A percentile compares a stretch with the other conserved stretches of the same genome.
Evolutionary conservation across 2,113 vertebrate species (phyloP).

Genomic region (Australoheros scitulus): DNA sequence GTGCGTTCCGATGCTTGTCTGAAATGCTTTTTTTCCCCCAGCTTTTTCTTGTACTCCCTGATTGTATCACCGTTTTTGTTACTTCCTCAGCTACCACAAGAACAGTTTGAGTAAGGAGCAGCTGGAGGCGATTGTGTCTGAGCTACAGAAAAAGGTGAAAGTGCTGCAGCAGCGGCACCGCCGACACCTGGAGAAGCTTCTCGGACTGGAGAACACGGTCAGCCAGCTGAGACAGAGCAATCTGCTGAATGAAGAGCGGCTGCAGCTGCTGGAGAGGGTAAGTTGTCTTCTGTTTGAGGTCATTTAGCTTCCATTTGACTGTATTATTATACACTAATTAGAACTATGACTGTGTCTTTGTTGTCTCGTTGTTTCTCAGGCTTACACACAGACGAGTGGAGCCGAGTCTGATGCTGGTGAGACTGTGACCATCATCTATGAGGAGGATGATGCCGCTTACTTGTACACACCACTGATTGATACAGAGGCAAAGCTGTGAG

Average conservation of each 20-base stretch:
- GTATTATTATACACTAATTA: background rate
- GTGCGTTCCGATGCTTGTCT: constrained; percentile 43
- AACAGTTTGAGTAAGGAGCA: constrained; percentile 76
- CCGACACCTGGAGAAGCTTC: constrained; percentile 79
- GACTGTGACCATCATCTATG: constrained; percentile 79
- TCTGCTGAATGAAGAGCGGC: constrained; percentile 71
- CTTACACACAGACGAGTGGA: constrained; percentile 65
- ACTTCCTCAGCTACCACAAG: constrained; percentile 72
- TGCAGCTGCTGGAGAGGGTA: constrained; percentile 76
- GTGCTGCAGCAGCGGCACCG: constrained; percentile 80
- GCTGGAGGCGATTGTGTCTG: constrained; percentile 66
- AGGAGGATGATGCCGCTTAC: constrained; percentile 67
- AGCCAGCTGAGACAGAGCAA: constrained; percentile 77
- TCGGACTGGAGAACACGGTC: constrained; percentile 79
- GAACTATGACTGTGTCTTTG: background rate
- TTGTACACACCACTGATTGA: constrained; percentile 62
- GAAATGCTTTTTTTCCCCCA: accelerated
- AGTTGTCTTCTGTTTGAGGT: background rate
- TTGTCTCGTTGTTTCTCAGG: constrained; percentile 51
- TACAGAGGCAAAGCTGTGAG: constrained; percentile 18
- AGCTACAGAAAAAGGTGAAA: constrained; percentile 80
- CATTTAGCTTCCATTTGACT: background rate
- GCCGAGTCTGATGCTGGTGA: constrained; percentile 44
- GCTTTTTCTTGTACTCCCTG: too few species aligned
- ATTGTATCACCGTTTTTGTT: background rate